These are phyloP conservation scores for Montipora cactus DNA, from an alignment of 64 coral and sea anemone genomes.

Conservation along the genomic window DNA sequence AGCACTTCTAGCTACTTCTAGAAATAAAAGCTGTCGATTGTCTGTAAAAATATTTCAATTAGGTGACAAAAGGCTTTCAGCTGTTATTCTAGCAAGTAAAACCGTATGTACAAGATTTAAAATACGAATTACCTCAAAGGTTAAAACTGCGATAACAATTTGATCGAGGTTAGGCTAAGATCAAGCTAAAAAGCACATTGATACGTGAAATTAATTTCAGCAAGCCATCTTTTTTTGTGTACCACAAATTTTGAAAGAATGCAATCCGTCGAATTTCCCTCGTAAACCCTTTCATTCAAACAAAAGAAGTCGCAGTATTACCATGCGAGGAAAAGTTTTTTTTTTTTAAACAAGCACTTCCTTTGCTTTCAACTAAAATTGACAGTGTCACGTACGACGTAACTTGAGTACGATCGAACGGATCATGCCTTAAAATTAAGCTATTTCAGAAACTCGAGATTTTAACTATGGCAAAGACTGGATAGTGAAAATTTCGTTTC, in stretches of 20 bases:
- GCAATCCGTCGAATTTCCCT: not conserved
- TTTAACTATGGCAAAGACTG: no score
- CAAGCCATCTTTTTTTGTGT: not conserved
- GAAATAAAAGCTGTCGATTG: not conserved
- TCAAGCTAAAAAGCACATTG: no score
- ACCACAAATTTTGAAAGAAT: not conserved
- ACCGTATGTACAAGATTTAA: not conserved
- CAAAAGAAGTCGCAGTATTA: not conserved
- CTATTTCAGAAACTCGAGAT: not conserved
- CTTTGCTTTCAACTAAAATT: not conserved
- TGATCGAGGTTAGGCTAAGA: no score
- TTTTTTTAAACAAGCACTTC: not conserved
- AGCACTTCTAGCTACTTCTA: not conserved
- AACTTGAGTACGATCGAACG: not conserved
- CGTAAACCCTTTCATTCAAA: not conserved
- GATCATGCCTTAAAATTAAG: not conserved
- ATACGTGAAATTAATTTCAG: not conserved
- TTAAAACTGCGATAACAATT: no score
- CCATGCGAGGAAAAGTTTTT: not conserved
- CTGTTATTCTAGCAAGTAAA: slow-evolving; percentile 6
- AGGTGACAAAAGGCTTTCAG: not conserved
- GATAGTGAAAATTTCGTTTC: not conserved
- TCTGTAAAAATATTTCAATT: slow-evolving; percentile 6
- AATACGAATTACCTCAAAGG: no score
- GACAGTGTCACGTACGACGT: slow-evolving; percentile 8